Percentiles rank a stretch among this genome's conserved stretches.
Evolutionary conservation across 2,797 vertebrate species (phyloP).

Genomic region (Cetoscarus ocellatus): DNA sequence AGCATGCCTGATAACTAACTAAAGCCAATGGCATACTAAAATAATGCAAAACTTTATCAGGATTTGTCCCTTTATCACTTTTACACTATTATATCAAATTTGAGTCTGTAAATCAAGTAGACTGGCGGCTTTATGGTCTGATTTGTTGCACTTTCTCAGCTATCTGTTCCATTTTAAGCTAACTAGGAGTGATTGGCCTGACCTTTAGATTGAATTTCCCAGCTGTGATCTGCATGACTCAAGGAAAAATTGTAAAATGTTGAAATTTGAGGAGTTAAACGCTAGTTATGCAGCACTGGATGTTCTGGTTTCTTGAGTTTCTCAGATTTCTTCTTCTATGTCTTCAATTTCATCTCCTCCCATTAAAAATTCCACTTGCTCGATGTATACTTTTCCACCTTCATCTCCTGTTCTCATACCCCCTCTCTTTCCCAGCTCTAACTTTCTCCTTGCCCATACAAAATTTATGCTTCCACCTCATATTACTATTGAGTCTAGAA

Average conservation of each 20-base stretch:
- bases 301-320: conserved; percentile 56
- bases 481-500: conserved; percentile 68
- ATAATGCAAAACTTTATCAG: no score
- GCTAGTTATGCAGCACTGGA: conserved; percentile 30
- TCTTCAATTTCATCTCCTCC: conserved; percentile 41
- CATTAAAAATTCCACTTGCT: conserved; percentile 55
- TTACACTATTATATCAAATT: background rate
- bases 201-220: conserved; percentile 22
- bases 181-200: background rate
- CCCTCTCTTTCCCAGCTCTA: conserved; percentile 44
- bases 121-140: background rate
- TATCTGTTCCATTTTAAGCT: background rate
- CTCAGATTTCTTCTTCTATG: conserved; percentile 38
- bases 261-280: conserved; percentile 28
- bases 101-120: conserved; percentile 1
- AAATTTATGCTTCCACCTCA: conserved; percentile 62
- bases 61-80: no score
- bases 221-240: conserved; percentile 27
- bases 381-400: conserved; percentile 64
- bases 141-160: background rate
- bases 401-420: conserved; percentile 50
- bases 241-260: conserved; percentile 40
- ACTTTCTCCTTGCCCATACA: conserved; percentile 48
- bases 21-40: no score
- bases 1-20: no score